Evolutionary conservation across 2,113 vertebrate genomes (phyloP).

Genomic region (Lophochroa leadbeateri): DNA sequence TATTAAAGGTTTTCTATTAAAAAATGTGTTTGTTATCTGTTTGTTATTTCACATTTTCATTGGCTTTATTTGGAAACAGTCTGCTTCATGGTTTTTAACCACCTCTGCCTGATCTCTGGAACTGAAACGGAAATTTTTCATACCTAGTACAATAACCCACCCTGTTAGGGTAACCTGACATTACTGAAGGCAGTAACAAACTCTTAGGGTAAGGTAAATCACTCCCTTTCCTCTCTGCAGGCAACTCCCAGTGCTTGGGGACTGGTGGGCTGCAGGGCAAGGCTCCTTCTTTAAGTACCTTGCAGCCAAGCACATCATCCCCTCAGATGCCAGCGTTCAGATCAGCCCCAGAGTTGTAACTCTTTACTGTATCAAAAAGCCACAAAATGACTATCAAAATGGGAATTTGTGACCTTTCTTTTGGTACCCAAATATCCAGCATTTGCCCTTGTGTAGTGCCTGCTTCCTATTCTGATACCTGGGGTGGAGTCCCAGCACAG

Average conservation of each 20-base stretch:
- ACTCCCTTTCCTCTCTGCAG: background rate
- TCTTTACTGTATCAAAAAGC: background rate
- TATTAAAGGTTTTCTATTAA: slow-evolving; percentile 24
- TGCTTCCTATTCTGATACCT: background rate
- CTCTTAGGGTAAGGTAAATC: background rate
- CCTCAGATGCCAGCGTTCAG: too few relatives aligned
- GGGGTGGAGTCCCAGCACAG: background rate
- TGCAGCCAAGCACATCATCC: background rate
- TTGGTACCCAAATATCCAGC: background rate
- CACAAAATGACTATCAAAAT: background rate
- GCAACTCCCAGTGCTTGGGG: background rate
- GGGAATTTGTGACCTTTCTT: background rate
- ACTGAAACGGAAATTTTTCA: background rate
- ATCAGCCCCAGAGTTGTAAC: background rate
- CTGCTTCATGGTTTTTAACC: background rate
- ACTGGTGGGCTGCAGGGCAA: background rate
- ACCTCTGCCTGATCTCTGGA: background rate
- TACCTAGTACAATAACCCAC: background rate
- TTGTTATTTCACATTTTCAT: background rate
- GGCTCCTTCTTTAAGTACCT: background rate
- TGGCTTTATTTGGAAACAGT: background rate
- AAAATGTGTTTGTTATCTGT: background rate
- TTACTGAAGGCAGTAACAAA: background rate
- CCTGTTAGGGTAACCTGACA: background rate
- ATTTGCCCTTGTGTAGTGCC: background rate